These are phyloP conservation scores for Drosophila asahinai DNA, from an alignment of 1,140 invertebrate species.

Conservation along the genomic window DNA sequence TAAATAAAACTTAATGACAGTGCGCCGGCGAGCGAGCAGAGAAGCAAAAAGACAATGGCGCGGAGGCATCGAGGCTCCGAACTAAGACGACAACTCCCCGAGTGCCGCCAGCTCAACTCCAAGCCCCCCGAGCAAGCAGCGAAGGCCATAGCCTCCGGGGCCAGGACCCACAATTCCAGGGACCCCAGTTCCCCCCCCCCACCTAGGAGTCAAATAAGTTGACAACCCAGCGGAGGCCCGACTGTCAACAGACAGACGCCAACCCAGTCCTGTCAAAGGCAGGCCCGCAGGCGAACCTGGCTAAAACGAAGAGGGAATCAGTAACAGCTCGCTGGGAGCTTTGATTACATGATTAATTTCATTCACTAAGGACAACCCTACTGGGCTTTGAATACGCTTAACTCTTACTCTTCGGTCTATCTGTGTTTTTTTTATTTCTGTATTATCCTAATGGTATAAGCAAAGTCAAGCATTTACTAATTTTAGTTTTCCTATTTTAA, in stretches of 20 bases:
- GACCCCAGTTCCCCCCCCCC: neutral
- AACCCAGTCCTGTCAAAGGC: conserved; percentile 40
- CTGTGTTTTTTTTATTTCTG: too few relatives aligned
- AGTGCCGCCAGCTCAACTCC: conserved; percentile 55
- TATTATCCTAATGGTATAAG: too few relatives aligned
- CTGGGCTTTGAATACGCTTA: conserved; percentile 8
- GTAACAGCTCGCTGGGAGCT: conserved; percentile 22
- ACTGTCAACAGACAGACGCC: conserved; percentile 62
- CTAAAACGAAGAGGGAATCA: conserved; percentile 25
- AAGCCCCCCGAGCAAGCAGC: conserved; percentile 21
- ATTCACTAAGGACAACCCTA: conserved; percentile 9
- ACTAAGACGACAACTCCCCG: conserved; percentile 66
- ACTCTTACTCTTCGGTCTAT: conserved; percentile 1
- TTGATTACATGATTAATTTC: conserved; percentile 52
- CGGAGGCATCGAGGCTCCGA: conserved; percentile 33
- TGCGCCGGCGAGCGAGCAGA: conserved; percentile 34
- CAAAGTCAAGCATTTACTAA: too few relatives aligned
- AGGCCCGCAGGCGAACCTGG: conserved; percentile 28
- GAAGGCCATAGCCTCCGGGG: neutral
- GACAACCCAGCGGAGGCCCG: conserved; percentile 55
- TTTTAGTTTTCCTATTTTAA: too few relatives aligned
- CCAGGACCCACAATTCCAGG: neutral
- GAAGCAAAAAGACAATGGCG: conserved; percentile 45
- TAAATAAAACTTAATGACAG: conserved; percentile 83
- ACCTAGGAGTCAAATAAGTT: conserved; percentile 66